These are phyloP conservation scores for Mastigias papua DNA, from an alignment of 30 jellyfish, hydroid and myxozoan species.

Conservation along the genomic window DNA sequence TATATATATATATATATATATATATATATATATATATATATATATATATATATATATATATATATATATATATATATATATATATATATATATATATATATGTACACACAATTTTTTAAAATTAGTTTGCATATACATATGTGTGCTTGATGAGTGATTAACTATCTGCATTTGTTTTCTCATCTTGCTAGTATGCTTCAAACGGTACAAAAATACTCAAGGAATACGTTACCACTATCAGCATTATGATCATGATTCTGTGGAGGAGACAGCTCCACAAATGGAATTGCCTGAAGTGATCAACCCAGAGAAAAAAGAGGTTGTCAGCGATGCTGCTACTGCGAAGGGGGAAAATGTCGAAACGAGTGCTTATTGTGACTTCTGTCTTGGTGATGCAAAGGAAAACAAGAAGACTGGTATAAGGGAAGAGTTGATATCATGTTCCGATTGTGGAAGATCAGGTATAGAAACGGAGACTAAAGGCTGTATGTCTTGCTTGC, in stretches of 20 bases:
- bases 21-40: no score
- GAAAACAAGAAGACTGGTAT: slow-evolving; percentile 88
- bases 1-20: no score
- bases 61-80: no score
- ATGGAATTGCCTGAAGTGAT: slow-evolving; percentile 46
- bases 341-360: slow-evolving; percentile 69
- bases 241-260: slow-evolving; percentile 92
- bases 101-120: no score
- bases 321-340: slow-evolving; percentile 63
- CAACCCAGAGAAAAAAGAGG: slow-evolving; percentile 56
- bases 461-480: slow-evolving; percentile 56
- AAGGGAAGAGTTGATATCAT: slow-evolving; percentile 86
- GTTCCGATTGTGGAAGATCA: slow-evolving; percentile 98
- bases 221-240: slow-evolving; percentile 96
- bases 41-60: no score
- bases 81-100: no score
- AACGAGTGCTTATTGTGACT: slow-evolving; percentile 91
- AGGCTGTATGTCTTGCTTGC: no score
- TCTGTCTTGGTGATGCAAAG: slow-evolving; percentile 92
- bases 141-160: no score
- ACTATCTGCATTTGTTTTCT: background rate
- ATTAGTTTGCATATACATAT: no score
- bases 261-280: slow-evolving; percentile 64
- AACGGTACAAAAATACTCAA: slow-evolving; percentile 94
- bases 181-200: slow-evolving; percentile 74